phyloP scores from a whole-genome alignment of 2,113 vertebrate genomes.

The Girardinichthys multiradiatus region DNA sequence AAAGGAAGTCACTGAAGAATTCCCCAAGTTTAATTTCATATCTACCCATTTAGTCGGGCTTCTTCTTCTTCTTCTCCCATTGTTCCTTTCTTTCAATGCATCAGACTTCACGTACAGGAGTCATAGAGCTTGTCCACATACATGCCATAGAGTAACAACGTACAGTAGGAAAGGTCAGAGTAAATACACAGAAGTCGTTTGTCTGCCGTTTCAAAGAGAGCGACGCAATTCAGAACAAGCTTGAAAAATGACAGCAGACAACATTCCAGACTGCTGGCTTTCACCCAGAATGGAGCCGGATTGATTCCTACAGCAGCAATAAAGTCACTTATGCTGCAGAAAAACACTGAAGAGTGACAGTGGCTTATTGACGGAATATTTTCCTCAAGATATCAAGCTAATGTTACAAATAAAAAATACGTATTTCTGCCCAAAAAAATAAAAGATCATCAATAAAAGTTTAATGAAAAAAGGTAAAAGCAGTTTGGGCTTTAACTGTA shows the following conservation, averaged over 20 bases:
- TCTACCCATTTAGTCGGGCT: slow-evolving; percentile 22
- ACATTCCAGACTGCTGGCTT: slow-evolving; percentile 15
- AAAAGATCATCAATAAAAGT: background rate
- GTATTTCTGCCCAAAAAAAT: background rate
- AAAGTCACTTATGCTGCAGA: slow-evolving; percentile 7
- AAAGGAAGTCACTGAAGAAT: slow-evolving; percentile 46
- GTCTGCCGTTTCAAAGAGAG: slow-evolving; percentile 27
- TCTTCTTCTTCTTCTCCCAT: slow-evolving; percentile 1
- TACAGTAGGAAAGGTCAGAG: slow-evolving; percentile 19
- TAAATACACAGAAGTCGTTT: slow-evolving; percentile 18
- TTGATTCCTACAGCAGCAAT: slow-evolving; percentile 2
- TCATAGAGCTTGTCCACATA: background rate
- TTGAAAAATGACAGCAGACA: background rate
- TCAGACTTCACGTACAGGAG: slow-evolving; percentile 13
- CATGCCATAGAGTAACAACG: background rate
- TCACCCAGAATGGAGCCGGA: slow-evolving; percentile 12
- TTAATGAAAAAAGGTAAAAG: background rate
- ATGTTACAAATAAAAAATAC: background rate
- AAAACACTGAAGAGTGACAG: slow-evolving; percentile 1
- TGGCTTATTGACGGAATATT: background rate
- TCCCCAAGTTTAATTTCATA: slow-evolving; percentile 40
- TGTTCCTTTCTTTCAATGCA: background rate
- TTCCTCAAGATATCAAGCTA: background rate
- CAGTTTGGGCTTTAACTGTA: background rate
- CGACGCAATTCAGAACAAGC: slow-evolving; percentile 10